A percentile compares a stretch with the other conserved stretches of the same genome.
These are phyloP conservation scores for Dysidea cf. avara DNA, from an alignment of 37 sponge, comb jelly and placozoan species.

Conservation along the genomic window DNA sequence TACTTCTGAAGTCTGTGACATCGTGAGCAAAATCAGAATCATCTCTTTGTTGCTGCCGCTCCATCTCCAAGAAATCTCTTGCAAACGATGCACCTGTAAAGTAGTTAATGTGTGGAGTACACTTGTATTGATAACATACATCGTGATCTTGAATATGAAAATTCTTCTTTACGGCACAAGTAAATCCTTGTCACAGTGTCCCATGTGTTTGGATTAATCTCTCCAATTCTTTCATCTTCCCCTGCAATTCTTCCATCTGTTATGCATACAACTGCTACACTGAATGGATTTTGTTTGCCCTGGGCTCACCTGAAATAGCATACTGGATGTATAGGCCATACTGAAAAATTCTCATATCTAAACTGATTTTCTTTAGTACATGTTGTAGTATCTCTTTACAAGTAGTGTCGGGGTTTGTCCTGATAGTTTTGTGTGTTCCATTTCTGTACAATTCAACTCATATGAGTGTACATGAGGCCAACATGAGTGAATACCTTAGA, in stretches of 20 bases:
- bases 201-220: conserved; percentile 1
- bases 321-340: conserved; percentile 20
- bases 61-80: too few species aligned
- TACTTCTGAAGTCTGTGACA: too few species aligned
- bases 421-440: conserved; percentile 21
- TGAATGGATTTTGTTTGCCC: not conserved
- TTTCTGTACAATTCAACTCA: not conserved
- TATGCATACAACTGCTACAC: not conserved
- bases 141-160: too few species aligned
- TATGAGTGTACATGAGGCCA: not conserved
- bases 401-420: conserved; percentile 2
- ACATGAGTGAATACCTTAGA: not conserved
- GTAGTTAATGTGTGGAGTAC: too few species aligned
- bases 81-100: too few species aligned
- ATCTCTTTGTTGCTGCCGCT: too few species aligned
- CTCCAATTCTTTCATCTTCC: conserved; percentile 6
- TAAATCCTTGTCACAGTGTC: conserved; percentile 14
- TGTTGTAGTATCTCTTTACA: conserved; percentile 7
- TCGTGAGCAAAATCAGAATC: too few species aligned
- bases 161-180: too few species aligned
- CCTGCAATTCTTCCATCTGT: conserved; percentile 14
- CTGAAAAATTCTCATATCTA: not conserved
- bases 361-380: conserved; percentile 1
- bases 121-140: too few species aligned
- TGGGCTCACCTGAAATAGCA: not conserved